These are phyloP conservation scores for Neelides folsomi DNA, from an alignment of 2,888 invertebrate species.

Conservation along the genomic window DNA sequence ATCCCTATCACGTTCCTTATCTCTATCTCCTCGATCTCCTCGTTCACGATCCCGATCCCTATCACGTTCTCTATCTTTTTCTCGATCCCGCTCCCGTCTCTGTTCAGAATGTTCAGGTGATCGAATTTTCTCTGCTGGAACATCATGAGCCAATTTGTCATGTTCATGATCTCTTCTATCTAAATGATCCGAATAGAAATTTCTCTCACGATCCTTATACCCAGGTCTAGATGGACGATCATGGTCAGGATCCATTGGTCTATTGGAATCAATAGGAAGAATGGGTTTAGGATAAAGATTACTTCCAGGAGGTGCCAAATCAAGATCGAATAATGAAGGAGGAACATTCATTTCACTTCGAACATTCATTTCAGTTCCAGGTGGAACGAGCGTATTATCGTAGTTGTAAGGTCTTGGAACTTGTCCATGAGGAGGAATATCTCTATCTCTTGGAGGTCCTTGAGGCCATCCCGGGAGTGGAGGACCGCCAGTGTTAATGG, in stretches of 20 bases:
- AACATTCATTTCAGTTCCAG: conserved; percentile 19
- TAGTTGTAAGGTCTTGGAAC: conserved; percentile 14
- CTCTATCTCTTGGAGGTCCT: too few relatives aligned
- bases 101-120: too few relatives aligned
- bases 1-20: conserved; percentile 32
- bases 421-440: background rate
- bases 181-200: conserved; percentile 4
- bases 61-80: too few relatives aligned
- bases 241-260: background rate
- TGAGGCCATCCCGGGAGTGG: too few relatives aligned
- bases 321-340: conserved; percentile 22
- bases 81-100: too few relatives aligned
- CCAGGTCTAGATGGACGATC: background rate
- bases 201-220: conserved; percentile 1
- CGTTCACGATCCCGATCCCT: conserved; percentile 1
- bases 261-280: background rate
- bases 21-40: conserved; percentile 11
- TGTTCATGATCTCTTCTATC: conserved; percentile 5
- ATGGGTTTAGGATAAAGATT: conserved; percentile 4
- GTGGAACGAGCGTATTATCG: conserved; percentile 19
- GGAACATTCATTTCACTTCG: conserved; percentile 9
- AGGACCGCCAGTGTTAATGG: too few relatives aligned
- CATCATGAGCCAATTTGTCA: conserved; percentile 3
- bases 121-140: too few relatives aligned
- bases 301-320: conserved; percentile 11